Base-by-base conservation (phyloP, 2,113 vertebrate species). In the Eulemur macaco region DNA sequence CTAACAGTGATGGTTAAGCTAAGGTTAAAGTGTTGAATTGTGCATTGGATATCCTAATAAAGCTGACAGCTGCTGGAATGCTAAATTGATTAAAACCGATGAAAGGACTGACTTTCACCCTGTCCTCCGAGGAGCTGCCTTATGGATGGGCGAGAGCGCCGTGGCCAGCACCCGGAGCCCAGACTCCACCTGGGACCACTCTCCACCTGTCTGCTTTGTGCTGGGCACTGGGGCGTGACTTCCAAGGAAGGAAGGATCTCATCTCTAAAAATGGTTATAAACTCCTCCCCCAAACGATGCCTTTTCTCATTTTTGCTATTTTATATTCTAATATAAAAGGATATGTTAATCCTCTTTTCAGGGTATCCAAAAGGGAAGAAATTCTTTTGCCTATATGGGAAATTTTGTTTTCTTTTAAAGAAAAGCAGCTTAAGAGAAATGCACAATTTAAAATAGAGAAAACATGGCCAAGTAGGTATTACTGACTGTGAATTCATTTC, bases 371-470 rank as follows among this genome's bases (percentile, higher is more conserved):
- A 47, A 52, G 7, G 20, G 15, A 69, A 73, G 15, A 50, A 17
- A 17, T 17, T 37, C 5, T 17, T 83, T 66, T 21, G 13, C 18
- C n/a, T 5, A 25, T 52, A 2, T 37, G 78, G 47, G 27, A 58
- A 66, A 10, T 20, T 58, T 82, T 71, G 18, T 64, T 91, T 96
- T 82, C 54, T 92, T 92, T 91, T 42, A n/a, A 50, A 82, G 78
- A 80, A 54, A 93, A 95, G 76, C 50, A 71, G 50, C 50, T 84
- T 74, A 50, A 74, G 52, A 91, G 34, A 80, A 73, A 81, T 21
- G 18, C 2, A 42, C 6, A 69, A 37, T 20, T 83, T 56, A 34
- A 50, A 68, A 37, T 74, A 47, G 34, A 69, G 29, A 45, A 82
- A 71, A 23, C 45, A 54, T 78, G 29, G 17, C 31, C 34, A 37